Evolutionary conservation across 2,797 vertebrate species (phyloP), one percentile per base, ranked within the genome.

Genomic region (Anguilla megastoma): DNA sequence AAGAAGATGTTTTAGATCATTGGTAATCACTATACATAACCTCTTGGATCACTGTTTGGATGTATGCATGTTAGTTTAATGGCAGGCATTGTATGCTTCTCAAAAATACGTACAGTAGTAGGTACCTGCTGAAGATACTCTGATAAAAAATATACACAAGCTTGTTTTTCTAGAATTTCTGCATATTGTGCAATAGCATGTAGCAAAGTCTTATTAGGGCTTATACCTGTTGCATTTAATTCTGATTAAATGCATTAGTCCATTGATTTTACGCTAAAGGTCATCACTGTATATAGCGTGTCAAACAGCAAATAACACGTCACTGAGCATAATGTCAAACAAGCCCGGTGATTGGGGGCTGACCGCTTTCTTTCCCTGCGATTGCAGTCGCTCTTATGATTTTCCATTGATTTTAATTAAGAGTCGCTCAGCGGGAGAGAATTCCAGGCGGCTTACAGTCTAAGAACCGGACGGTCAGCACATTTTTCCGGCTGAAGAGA

Each of bases 401-500:
- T 97, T 97, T 97, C 96, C 96, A 95, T 95, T 95, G 93, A 94
- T 95, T 97, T 97, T 97, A 97, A 97, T 97, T 97, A 97, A 96
- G 95, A 95, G 93, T 95, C 89, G 92, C 96, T 90, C 96, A 96
- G 96, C 95, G 92, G 96, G 96, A 94, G 93, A 94, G 95, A 95
- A 97, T 97, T 97, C 96, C 96, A 90, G 92, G 91, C 94, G 96
- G 96, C 96, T 97, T 97, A 96, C 94, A 93, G 92, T 90, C 93
- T 95, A 96, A 95, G 95, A 95, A 95, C 93, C 90, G 92, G 93
- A 95, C 91, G 94, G 95, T 96, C 95, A 95, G 96, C 95, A 96
- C 94, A 96, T 97, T 97, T 95, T 96, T 95, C 94, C 94, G 94
- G 94, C 90, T 90, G 87, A 94, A 96, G 93, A 96, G 94, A 96